Conservation (phyloP, 2,888 invertebrate species). For the Pilophorus perplexus region DNA sequence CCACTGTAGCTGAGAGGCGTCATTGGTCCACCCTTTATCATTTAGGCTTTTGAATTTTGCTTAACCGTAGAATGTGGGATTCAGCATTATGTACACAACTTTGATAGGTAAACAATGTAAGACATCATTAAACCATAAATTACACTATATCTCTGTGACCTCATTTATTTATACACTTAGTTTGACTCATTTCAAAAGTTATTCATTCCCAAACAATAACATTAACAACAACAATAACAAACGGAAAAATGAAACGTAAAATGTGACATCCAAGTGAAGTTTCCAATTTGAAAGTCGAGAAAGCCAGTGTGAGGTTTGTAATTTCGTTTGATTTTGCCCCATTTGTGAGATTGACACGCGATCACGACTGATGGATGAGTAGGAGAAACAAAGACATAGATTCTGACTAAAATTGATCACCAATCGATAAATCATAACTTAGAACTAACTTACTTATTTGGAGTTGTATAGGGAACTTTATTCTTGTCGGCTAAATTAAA, state of each 20-base stretch:
- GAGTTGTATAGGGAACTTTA: no score
- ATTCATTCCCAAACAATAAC: neutral
- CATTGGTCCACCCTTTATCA: conserved; percentile 33
- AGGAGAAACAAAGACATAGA: no score
- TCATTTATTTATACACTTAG: neutral
- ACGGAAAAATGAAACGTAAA: neutral
- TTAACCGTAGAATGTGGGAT: conserved; percentile 19
- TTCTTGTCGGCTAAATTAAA: no score
- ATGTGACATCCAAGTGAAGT: neutral
- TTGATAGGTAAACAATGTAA: no score
- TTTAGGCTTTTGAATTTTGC: conserved; percentile 16
- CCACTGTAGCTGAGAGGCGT: no score
- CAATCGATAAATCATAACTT: neutral
- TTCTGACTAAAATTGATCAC: no score
- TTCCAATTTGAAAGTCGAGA: neutral
- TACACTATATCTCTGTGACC: no score
- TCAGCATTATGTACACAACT: no score
- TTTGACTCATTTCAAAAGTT: neutral
- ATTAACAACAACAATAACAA: neutral
- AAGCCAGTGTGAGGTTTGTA: no score
- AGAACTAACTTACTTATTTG: no score
- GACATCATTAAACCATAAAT: neutral
- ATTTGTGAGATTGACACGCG: neutral
- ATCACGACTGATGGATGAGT: no score
- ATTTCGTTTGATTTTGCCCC: no score